These are phyloP conservation scores for Eubasilissa splendida DNA, from an alignment of 2,888 invertebrate species.

Conservation along the genomic window DNA sequence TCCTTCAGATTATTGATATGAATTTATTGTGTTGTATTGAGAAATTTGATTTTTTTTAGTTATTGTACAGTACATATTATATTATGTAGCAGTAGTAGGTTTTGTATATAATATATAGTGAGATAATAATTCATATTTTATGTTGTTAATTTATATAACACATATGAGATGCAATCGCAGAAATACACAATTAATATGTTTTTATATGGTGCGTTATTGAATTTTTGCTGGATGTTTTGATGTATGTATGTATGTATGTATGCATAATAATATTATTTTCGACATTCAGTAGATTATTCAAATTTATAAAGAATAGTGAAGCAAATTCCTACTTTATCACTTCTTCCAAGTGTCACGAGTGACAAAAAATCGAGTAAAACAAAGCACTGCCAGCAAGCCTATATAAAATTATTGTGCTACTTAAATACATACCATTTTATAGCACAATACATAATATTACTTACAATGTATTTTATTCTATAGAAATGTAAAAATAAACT, in stretches of 20 bases:
- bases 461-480: constrained; percentile 35
- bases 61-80: constrained; percentile 4
- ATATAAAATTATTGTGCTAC: constrained; percentile 10
- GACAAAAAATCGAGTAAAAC: background rate
- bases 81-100: background rate
- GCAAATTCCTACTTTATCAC: too few species aligned
- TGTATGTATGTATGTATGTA: background rate
- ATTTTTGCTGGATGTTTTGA: background rate
- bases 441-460: constrained; percentile 25
- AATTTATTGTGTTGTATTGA: constrained; percentile 16
- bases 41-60: constrained; percentile 15
- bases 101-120: constrained; percentile 21
- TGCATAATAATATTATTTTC: background rate
- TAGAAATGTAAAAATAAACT: constrained; percentile 37
- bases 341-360: background rate
- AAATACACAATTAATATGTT: constrained; percentile 1
- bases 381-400: constrained; percentile 4
- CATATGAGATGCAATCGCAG: background rate
- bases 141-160: constrained; percentile 25
- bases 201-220: background rate
- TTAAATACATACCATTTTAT: constrained; percentile 21
- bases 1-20: constrained; percentile 41
- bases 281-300: too few species aligned
- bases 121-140: constrained; percentile 20
- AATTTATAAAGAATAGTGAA: too few species aligned